phyloP scores from a whole-genome alignment of 2,888 invertebrate genomes.

The Tetragnatha montana region DNA sequence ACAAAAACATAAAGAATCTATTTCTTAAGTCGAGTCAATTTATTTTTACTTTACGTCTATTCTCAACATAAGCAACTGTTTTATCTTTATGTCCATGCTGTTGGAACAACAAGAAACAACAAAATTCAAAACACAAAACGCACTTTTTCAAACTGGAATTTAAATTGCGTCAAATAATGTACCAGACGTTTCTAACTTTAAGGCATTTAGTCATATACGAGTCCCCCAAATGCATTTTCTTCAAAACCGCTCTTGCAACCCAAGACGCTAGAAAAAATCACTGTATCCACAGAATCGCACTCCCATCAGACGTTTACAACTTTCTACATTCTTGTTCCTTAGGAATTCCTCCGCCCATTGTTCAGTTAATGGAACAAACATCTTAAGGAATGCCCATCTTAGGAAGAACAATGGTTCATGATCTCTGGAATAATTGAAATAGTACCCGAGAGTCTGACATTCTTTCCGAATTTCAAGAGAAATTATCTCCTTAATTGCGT shows the following conservation, averaged over 20 bases:
- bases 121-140: not conserved
- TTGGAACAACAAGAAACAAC: not conserved
- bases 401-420: not conserved
- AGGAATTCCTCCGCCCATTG: not conserved
- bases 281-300: not conserved
- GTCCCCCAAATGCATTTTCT: conserved; percentile 11
- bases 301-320: conserved; percentile 4
- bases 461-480: not conserved
- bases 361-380: conserved; percentile 24
- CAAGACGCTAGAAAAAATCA: not conserved
- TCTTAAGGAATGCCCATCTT: conserved; percentile 16
- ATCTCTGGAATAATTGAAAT: not conserved
- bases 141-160: not conserved
- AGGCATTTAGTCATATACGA: not conserved
- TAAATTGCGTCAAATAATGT: not conserved
- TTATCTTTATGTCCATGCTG: too few species aligned
- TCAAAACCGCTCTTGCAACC: not conserved
- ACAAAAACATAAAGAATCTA: too few species aligned
- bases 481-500: not conserved
- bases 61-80: too few species aligned
- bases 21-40: too few species aligned
- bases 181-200: not conserved
- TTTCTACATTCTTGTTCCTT: conserved; percentile 34
- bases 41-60: too few species aligned
- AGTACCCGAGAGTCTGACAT: not conserved